Evolutionary conservation across 2,797 vertebrate species (phyloP), one percentile per base, ranked within the genome.

Genomic region (Saxicola maurus): DNA sequence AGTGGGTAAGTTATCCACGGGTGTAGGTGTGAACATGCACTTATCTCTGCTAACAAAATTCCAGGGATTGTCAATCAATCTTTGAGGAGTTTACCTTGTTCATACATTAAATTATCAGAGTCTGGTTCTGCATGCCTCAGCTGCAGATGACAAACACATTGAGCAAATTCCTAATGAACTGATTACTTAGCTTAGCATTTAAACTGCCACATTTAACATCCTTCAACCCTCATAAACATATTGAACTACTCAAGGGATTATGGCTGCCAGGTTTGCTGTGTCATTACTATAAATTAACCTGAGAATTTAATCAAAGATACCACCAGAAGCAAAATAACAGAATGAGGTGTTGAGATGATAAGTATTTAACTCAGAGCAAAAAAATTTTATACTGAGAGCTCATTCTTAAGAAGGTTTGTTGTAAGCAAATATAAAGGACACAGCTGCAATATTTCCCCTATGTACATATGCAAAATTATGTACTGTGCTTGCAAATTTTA

Each of bases 151-250:
- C 79, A 94, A 96, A 95, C 68, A 82, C 86, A 91, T 87, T 92
- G 91, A 95, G 66, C 90, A 90, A 92, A 94, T 93, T 96, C 77
- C 87, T 96, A 94, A 95, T 96, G 94, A 97, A 95, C 94, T 91
- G 91, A 96, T 96, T 92, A 92, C 86, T 95, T 93, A 90, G 94
- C 87, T 96, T 95, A 92, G 83, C 82, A 90, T 96, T 96, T 95
- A 95, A 97, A 95, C 89, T 89, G 89, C 74, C 18, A 84, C 87
- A 90, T 95, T 96, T 96, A 95, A 96, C 79, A 85, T 80, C 55
- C 85, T 95, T 92, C 95, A 86, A 65, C 87, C 67, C 75, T 96
- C 95, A 92, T 86, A 96, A 96, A 94, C 89, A 92, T 93, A 85
- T 78, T 93, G 86, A 96, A 94, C 87, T 83, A 84, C 59, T 86